Base-by-base conservation (phyloP, 2,113 vertebrate genomes). In the Ibidorhyncha struthersii region DNA sequence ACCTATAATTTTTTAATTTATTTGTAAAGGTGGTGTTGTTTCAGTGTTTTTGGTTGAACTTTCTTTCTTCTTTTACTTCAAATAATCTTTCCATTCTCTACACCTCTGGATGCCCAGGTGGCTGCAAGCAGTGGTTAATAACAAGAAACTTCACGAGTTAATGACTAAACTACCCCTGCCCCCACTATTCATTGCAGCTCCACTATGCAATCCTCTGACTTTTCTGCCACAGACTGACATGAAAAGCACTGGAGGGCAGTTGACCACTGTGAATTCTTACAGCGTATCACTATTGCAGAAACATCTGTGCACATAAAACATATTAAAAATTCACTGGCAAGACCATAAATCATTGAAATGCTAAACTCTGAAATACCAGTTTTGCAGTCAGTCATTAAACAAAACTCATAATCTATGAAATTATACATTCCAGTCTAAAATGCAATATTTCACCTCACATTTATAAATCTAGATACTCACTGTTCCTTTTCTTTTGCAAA, bases 331-430 rank as follows among this genome's bases (percentile, higher is more conserved):
- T 73, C 5, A 0, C 85, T 96, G 81, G 95, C 86, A 97, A 91
- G 62, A 88, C n/a, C 61, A 90, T 96, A 96, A 98, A 97, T 98
- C 89, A 96, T 47, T 81, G 88, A 43, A 92, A 91, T 49, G 12
- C 82, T 93, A 79, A 97, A 83, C 15, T 52, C n/a, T 89, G 93
- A 91, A 98, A 95, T 92, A 94, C 30, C 78, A 89, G 49, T 87
- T 97, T 91, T 80, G 89, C 83, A 96, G 83, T 81, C 80, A 94
- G 78, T 97, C 85, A 95, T 97, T 96, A 97, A 86, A 89, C 50
- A 89, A 96, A 97, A 96, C 36, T 96, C 50, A 93, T 95, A 96
- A 97, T 89, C 55, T 96, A 76, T 89, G 77, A 96, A 94, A 95
- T 97, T 91, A 94, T 86, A 86, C 10, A 94, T 95, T 95, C 93